Evolutionary conservation across 2,797 vertebrate genomes (phyloP).

Genomic region (Onychomys leucogaster): DNA sequence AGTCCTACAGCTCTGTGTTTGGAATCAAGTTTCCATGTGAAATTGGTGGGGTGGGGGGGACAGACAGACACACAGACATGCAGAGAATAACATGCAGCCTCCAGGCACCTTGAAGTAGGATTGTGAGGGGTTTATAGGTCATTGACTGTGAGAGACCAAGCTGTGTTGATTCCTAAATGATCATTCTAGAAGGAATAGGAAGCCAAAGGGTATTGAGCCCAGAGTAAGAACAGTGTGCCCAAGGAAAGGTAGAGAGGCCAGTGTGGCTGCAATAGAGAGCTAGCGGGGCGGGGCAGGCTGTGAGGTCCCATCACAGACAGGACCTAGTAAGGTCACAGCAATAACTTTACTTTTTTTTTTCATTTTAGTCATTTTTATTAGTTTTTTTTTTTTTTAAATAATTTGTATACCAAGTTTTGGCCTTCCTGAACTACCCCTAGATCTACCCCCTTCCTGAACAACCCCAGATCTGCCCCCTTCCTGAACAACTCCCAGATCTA

Average conservation of each 20-base stretch:
- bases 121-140: too few species aligned
- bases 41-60: neutral
- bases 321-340: rapidly evolving
- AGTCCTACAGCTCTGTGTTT: neutral
- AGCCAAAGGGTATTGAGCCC: neutral
- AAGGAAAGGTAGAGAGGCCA: neutral
- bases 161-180: neutral
- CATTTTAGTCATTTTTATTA: neutral
- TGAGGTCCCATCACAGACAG: rapidly evolving
- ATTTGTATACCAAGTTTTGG: neutral
- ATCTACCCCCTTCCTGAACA: too few species aligned
- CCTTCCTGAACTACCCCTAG: too few species aligned
- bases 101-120: neutral
- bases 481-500: too few species aligned
- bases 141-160: neutral
- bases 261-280: too few species aligned
- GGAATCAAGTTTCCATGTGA: neutral
- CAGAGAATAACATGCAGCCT: too few species aligned
- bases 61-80: neutral
- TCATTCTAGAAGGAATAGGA: neutral
- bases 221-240: rapidly evolving
- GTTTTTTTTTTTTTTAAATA: neutral
- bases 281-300: rapidly evolving
- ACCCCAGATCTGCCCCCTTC: too few species aligned
- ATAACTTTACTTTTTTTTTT: neutral